phyloP scores from a whole-genome alignment of 2,113 vertebrate genomes.

The Procapra przewalskii region DNA sequence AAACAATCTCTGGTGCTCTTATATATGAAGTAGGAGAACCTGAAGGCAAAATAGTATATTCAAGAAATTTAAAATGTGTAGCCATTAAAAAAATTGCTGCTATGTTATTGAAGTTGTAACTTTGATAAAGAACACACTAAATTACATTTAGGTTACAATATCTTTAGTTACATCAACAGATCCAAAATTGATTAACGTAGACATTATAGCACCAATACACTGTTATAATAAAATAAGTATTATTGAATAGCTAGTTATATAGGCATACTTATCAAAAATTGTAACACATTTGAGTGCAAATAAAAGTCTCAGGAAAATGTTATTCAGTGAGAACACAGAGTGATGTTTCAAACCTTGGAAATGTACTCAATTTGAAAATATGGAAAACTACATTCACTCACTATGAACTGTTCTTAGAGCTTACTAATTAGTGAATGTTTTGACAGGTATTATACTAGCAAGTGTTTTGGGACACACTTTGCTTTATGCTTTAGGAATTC shows the following conservation, averaged over 20 bases:
- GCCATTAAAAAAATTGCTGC: not conserved
- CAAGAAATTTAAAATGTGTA: not conserved
- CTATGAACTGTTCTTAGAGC: not conserved
- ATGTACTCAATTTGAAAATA: not conserved
- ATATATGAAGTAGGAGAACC: not conserved
- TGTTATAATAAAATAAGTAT: not conserved
- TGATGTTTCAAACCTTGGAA: not conserved
- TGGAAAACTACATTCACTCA: not conserved
- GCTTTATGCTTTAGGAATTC: constrained; percentile 43
- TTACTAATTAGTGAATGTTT: constrained; percentile 57
- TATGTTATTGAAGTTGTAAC: not conserved
- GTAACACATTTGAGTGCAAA: not conserved
- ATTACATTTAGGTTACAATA: not conserved
- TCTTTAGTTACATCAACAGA: not conserved
- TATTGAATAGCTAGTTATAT: not conserved
- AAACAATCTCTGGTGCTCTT: rapidly evolving
- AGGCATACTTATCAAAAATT: not conserved
- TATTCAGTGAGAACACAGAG: not conserved
- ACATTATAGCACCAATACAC: not conserved
- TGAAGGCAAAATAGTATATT: not conserved
- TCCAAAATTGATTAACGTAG: not conserved
- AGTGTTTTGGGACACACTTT: constrained; percentile 47
- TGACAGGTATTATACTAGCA: constrained; percentile 45
- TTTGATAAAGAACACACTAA: not conserved
- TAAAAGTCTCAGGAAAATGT: not conserved